These are phyloP conservation scores for Zaprionus africanus DNA, from an alignment of 1,140 invertebrate species.

Conservation along the genomic window DNA sequence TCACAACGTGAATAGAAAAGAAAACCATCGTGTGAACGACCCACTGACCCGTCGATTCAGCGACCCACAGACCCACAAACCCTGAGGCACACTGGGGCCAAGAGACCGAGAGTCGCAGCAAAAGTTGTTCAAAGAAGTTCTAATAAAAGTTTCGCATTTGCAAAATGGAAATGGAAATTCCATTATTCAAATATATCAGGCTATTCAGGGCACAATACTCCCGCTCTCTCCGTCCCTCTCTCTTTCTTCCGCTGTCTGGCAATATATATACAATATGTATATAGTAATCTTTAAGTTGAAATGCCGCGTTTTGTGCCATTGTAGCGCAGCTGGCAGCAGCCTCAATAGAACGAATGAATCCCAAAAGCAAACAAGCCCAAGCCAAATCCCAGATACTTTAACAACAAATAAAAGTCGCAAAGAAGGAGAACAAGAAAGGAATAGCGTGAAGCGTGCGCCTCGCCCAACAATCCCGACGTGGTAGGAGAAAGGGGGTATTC, in stretches of 20 bases:
- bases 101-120: background rate
- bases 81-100: conserved; percentile 16
- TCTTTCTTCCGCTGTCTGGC: background rate
- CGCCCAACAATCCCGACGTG: background rate
- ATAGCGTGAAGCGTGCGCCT: conserved; percentile 40
- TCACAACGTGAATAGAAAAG: conserved; percentile 51
- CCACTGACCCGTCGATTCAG: conserved; percentile 37
- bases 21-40: conserved; percentile 48
- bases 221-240: background rate
- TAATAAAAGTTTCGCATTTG: conserved; percentile 7
- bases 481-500: background rate
- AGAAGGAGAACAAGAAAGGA: conserved; percentile 40
- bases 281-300: background rate
- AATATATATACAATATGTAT: background rate
- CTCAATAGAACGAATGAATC: conserved; percentile 51
- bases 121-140: background rate
- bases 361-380: conserved; percentile 61
- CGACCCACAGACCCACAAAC: conserved; percentile 30
- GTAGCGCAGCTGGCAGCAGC: conserved; percentile 45
- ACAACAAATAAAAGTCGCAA: conserved; percentile 58
- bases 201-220: background rate
- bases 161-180: conserved; percentile 7
- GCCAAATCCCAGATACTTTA: conserved; percentile 65
- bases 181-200: conserved; percentile 6
- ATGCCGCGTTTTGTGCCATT: conserved; percentile 34